Base-by-base conservation (phyloP, 2,113 vertebrate genomes). In the Dasyornis broadbenti region DNA sequence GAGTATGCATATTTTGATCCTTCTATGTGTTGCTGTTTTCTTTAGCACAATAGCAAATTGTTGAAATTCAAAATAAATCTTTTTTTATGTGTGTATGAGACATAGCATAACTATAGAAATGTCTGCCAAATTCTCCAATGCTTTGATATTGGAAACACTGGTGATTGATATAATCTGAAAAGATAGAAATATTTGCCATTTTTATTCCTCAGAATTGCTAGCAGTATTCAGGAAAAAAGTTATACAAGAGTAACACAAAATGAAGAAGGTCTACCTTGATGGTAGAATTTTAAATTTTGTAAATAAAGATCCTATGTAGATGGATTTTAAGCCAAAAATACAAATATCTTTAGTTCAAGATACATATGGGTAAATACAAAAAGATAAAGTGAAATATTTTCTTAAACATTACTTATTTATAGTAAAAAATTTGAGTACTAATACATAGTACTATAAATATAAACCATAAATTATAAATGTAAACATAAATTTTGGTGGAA, bases 261-360 rank as follows among this genome's bases (percentile, higher is more conserved):
- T 15, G 4, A 69, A 71, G 16, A 26, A 3, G 0, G 2, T 59
- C 4, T 60, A 18, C 2, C 5, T 40, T 53, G 7, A 66, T 2
- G 5, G 2, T 4, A 53, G 13, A 89, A 57, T 44, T 80, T 77
- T 40, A 42, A 35, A 39, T 66, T 77, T 65, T 39, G 8, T 23
- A 13, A 82, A 27, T 39, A 59, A 63, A 45, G 5, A 9, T 47
- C 4, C 2, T 59, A 2, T 33, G 8, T 3, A 24, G 11, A 27
- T 27, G 15, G 5, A n/a, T 65, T 76, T 75, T 40, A 85, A 49
- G 31, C 4, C 7, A 89, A 72, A 85, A 82, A 26, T 28, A 26
- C 0, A 4, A 35, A 28, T 1, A 13, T 9, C 3, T 56, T 72
- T 65, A 60, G 7, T 15, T 72, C 24, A 65, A 26, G 12, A 65